Conservation (phyloP, 2,888 invertebrate species). For the Xestia c-nigrum region DNA sequence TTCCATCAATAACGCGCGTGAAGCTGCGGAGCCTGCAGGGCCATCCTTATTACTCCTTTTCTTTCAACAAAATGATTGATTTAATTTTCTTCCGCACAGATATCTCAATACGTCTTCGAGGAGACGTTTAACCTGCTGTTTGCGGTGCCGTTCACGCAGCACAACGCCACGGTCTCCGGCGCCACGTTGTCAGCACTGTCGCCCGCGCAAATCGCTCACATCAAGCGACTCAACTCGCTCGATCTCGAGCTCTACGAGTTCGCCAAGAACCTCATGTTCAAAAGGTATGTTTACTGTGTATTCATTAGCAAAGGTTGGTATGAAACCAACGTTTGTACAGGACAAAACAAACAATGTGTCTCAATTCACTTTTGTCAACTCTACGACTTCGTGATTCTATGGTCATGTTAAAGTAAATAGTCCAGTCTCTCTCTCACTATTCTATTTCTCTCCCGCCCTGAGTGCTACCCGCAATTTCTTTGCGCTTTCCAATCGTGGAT, state of each 20-base stretch:
- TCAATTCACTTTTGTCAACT: constrained; percentile 48
- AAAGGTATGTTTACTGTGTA: constrained; percentile 87
- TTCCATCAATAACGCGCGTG: not conserved
- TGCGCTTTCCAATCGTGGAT: constrained; percentile 58
- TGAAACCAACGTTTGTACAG: constrained; percentile 38
- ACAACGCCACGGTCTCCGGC: constrained; percentile 97
- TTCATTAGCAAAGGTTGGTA: constrained; percentile 40
- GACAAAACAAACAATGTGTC: constrained; percentile 48
- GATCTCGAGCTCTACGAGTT: constrained; percentile 98
- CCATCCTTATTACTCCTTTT: not conserved
- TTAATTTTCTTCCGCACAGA: constrained; percentile 82
- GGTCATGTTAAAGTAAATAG: constrained; percentile 43
- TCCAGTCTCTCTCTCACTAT: constrained; percentile 40
- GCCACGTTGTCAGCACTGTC: constrained; percentile 95
- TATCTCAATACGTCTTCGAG: constrained; percentile 98
- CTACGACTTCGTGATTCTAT: constrained; percentile 42
- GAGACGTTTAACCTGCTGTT: constrained; percentile 97
- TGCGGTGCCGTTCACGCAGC: constrained; percentile 97
- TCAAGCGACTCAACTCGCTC: constrained; percentile 95
- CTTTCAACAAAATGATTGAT: not conserved
- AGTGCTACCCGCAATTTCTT: constrained; percentile 49
- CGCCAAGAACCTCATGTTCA: constrained; percentile 96
- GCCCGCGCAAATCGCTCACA: constrained; percentile 93
- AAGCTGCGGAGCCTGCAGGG: not conserved
- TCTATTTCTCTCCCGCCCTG: constrained; percentile 37